These are phyloP conservation scores for Sympetrum striolatum DNA, from an alignment of 2,888 invertebrate species.

Conservation along the genomic window DNA sequence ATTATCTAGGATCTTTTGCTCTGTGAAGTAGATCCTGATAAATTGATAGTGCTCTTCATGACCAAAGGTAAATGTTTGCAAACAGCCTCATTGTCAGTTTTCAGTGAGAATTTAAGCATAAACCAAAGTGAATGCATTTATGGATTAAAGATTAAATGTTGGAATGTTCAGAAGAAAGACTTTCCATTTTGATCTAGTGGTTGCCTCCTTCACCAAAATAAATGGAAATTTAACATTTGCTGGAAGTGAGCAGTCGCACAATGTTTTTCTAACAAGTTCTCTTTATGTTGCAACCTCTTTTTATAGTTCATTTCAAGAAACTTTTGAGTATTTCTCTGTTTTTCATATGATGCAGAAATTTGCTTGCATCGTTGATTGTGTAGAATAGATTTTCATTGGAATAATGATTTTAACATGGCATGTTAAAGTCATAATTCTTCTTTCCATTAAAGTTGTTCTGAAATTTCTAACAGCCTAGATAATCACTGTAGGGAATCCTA, in stretches of 20 bases:
- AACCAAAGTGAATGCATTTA: neutral
- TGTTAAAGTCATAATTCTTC: neutral
- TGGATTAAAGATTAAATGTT: neutral
- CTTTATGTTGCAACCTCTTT: neutral
- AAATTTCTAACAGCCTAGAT: too few relatives aligned
- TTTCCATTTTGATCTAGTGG: constrained; percentile 1
- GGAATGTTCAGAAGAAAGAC: neutral
- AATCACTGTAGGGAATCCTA: neutral
- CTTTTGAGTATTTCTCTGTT: neutral
- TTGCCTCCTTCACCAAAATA: constrained; percentile 1
- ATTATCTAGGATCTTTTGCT: neutral
- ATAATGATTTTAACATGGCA: neutral
- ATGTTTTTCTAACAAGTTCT: neutral
- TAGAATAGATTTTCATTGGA: neutral
- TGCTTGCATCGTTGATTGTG: neutral
- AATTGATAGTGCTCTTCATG: neutral
- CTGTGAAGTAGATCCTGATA: neutral
- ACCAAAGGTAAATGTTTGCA: neutral
- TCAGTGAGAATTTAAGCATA: constrained; percentile 18
- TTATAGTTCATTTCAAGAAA: neutral
- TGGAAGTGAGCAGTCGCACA: constrained; percentile 16
- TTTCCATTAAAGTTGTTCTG: neutral
- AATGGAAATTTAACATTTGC: neutral
- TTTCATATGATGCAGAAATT: neutral
- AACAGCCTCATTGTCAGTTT: neutral